phyloP scores from a whole-genome alignment of 2,888 invertebrate species.

The Mesorhabditis spiculigera region DNA sequence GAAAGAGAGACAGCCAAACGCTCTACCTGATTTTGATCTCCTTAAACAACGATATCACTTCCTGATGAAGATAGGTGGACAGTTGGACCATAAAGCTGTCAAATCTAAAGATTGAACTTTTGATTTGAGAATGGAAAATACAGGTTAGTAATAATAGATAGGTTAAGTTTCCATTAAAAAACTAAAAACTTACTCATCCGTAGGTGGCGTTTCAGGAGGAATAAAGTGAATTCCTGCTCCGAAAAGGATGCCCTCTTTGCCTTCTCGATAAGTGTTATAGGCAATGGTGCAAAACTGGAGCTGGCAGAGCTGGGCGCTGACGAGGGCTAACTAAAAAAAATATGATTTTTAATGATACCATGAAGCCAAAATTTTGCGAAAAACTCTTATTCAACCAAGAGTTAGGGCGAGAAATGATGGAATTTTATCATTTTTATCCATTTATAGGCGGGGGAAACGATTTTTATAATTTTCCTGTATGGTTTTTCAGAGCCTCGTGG shows the following conservation, averaged over 20 bases:
- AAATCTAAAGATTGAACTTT: neutral
- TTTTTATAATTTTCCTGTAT: neutral
- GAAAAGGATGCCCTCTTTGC: neutral
- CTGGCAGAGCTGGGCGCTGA: conserved; percentile 4
- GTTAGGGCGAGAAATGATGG: too few species aligned
- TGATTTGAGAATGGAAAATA: neutral
- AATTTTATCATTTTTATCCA: too few species aligned
- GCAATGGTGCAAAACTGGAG: neutral
- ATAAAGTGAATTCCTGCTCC: neutral
- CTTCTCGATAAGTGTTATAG: conserved; percentile 1
- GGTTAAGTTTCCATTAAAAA: neutral
- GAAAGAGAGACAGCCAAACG: neutral
- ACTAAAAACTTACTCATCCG: neutral
- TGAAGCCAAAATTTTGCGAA: too few species aligned
- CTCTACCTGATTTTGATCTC: neutral
- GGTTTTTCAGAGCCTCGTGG: too few species aligned
- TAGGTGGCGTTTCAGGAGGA: neutral
- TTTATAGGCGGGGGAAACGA: neutral
- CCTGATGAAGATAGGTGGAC: neutral
- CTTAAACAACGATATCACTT: neutral
- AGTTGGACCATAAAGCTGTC: neutral
- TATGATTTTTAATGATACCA: neutral
- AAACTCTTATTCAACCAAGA: too few species aligned
- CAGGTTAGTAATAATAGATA: neutral
- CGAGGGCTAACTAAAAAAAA: neutral